These are phyloP conservation scores for Vidua chalybeata DNA, from an alignment of 2,113 vertebrate genomes.

Conservation along the genomic window DNA sequence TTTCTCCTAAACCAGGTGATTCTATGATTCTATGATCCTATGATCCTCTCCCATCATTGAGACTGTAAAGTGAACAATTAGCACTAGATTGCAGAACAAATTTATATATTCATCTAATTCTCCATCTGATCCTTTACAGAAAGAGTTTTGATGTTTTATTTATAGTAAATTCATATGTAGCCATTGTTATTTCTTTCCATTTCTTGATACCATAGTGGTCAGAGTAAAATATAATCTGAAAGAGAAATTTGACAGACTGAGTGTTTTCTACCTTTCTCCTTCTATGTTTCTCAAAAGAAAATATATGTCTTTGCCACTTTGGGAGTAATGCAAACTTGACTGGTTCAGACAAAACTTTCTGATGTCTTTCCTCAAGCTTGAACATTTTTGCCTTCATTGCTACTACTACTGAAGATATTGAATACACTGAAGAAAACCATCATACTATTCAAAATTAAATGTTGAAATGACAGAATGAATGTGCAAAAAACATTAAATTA, in stretches of 20 bases:
- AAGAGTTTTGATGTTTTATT: background rate
- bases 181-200: background rate
- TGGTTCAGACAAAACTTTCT: background rate
- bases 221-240: background rate
- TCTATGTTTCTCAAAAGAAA: background rate
- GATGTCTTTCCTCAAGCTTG: background rate
- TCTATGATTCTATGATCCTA: background rate
- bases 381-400: background rate
- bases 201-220: background rate
- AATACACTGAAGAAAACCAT: background rate
- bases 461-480: background rate
- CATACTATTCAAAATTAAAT: background rate
- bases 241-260: background rate
- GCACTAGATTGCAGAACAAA: background rate
- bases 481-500: background rate
- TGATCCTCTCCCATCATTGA: background rate
- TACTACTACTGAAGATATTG: background rate
- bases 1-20: background rate
- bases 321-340: background rate
- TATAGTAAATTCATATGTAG: background rate
- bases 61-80: background rate
- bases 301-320: background rate
- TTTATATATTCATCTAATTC: background rate
- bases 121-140: background rate
- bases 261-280: background rate